These are phyloP conservation scores for Numida meleagris DNA, from an alignment of 2,113 vertebrate species.

Conservation along the genomic window DNA sequence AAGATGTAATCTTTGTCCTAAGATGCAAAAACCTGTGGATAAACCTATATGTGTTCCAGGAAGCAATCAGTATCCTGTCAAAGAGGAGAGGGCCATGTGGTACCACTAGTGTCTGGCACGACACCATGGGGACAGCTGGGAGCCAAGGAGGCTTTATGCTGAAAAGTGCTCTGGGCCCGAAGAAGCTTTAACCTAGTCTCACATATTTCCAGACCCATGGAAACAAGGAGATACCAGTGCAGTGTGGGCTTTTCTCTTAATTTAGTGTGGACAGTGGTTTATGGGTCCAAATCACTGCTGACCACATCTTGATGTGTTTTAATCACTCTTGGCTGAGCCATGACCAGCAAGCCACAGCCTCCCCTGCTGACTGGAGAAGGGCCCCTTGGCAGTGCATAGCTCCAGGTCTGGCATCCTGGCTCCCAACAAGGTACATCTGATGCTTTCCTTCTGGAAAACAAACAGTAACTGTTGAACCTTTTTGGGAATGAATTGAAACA, in stretches of 20 bases:
- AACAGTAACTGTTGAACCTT: slow-evolving; percentile 16
- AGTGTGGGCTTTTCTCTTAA: not conserved
- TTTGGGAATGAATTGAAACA: slow-evolving; percentile 57
- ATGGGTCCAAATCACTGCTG: not conserved
- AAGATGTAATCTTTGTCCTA: slow-evolving; percentile 1
- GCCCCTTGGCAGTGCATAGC: fast-evolving
- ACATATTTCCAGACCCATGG: not conserved
- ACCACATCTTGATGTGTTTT: not conserved
- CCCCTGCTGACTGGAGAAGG: not conserved
- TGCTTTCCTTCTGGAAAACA: slow-evolving; percentile 43
- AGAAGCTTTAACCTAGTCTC: not conserved
- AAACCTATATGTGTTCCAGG: slow-evolving; percentile 15
- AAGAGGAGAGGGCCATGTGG: not conserved
- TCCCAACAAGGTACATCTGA: not conserved
- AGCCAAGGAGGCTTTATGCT: not conserved
- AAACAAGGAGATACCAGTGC: not conserved
- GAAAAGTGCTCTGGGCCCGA: not conserved
- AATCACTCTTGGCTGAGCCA: not conserved
- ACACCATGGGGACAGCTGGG: not conserved
- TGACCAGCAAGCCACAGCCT: not conserved
- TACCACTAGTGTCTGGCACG: not conserved
- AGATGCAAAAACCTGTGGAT: not conserved
- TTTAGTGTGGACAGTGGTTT: not conserved
- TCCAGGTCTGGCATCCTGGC: not conserved
- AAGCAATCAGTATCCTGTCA: not conserved